Evolutionary conservation across 1,140 invertebrate species (phyloP).

Genomic region (Leptoteleia sp.): DNA sequence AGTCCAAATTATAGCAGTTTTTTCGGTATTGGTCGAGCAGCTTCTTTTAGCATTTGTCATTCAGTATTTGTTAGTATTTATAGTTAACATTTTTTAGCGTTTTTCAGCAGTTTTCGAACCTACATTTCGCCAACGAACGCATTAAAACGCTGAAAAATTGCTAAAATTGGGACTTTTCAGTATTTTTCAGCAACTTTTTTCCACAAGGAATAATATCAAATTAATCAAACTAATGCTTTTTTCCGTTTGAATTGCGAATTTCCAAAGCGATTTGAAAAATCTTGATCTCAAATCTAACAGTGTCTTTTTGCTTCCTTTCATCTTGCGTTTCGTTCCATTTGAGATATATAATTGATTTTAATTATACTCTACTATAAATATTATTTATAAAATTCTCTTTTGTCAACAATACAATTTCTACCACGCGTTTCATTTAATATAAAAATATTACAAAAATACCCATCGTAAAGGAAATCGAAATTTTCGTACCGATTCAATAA

Average conservation of each 20-base stretch:
- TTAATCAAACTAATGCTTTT: slow-evolving; percentile 27
- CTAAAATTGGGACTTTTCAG: too few species aligned
- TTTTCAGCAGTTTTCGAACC: too few species aligned
- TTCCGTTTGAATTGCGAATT: slow-evolving; percentile 23
- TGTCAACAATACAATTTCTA: slow-evolving; percentile 66
- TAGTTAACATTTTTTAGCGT: too few species aligned
- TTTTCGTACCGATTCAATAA: slow-evolving; percentile 56
- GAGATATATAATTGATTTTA: slow-evolving; percentile 58
- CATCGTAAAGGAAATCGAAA: slow-evolving; percentile 54
- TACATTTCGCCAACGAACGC: too few species aligned
- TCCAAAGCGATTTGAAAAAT: slow-evolving; percentile 36
- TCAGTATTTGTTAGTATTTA: too few species aligned
- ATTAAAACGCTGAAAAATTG: too few species aligned
- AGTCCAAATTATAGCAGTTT: too few species aligned
- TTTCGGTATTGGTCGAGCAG: too few species aligned
- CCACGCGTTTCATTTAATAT: slow-evolving; percentile 69
- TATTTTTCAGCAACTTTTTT: too few species aligned
- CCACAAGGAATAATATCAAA: too few species aligned
- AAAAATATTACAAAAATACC: slow-evolving; percentile 73
- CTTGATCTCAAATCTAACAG: slow-evolving; percentile 33
- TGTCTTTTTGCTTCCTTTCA: slow-evolving; percentile 1
- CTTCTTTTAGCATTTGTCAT: too few species aligned
- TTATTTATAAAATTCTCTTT: slow-evolving; percentile 68
- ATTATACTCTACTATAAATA: slow-evolving; percentile 65
- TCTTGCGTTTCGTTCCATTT: slow-evolving; percentile 15